Percentiles rank a stretch among this genome's conserved stretches.
Conservation (phyloP, 2,113 vertebrate species). For the Aspiorhynchus laticeps region DNA sequence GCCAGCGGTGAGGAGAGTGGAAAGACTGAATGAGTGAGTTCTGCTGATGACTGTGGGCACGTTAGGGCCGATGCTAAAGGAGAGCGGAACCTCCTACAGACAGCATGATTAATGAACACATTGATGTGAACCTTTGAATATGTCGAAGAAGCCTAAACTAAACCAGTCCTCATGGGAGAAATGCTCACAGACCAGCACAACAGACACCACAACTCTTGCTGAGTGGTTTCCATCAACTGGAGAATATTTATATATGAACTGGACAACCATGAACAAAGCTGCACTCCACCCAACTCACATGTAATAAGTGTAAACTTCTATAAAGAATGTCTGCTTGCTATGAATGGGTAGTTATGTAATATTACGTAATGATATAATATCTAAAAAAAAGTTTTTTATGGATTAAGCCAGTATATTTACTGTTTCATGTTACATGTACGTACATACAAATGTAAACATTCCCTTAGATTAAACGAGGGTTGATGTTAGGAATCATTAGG, state of each 20-base stretch:
- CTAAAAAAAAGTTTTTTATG: background rate
- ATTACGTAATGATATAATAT: background rate
- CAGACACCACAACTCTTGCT: background rate
- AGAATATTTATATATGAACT: background rate
- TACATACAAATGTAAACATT: background rate
- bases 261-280: background rate
- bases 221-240: background rate
- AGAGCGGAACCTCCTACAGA: slow-evolving; percentile 44
- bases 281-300: background rate
- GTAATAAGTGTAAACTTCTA: background rate
- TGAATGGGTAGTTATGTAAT: background rate
- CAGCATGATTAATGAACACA: slow-evolving; percentile 36
- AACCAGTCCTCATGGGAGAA: slow-evolving; percentile 27
- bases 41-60: slow-evolving; percentile 14
- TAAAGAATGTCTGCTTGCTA: background rate
- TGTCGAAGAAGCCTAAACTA: background rate
- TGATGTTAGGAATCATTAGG: background rate
- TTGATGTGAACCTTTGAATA: background rate
- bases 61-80: background rate
- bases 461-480: background rate
- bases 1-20: background rate
- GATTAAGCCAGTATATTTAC: background rate
- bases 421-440: background rate
- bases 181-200: background rate
- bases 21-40: slow-evolving; percentile 12